A percentile compares a stretch with the other conserved stretches of the same genome.
phyloP scores from a whole-genome alignment of 2,888 invertebrate genomes.

The Geophilus truncorum region DNA sequence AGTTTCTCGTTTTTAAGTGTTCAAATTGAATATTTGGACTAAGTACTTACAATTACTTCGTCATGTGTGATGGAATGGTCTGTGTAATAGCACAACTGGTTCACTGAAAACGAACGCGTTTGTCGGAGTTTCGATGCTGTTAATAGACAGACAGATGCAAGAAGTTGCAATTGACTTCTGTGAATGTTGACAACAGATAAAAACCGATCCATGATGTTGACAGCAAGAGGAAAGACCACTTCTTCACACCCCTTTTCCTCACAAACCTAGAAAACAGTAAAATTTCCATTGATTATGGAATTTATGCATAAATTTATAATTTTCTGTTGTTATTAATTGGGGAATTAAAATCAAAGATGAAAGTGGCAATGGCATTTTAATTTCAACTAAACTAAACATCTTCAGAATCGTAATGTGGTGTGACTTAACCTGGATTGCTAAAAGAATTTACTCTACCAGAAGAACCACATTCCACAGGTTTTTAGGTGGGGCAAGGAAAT shows the following conservation, averaged over 20 bases:
- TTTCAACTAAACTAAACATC: neutral
- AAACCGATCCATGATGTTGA: conserved; percentile 91
- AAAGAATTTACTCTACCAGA: neutral
- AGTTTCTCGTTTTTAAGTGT: neutral
- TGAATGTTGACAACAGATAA: conserved; percentile 74
- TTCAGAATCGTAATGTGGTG: neutral
- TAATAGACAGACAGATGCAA: conserved; percentile 86
- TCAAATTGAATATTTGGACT: neutral
- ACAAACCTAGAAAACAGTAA: conserved; percentile 66
- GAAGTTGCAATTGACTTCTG: conserved; percentile 80
- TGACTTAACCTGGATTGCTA: neutral
- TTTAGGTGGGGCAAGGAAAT: neutral
- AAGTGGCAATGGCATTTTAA: too few relatives aligned
- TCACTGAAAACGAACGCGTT: conserved; percentile 62
- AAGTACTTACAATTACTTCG: conserved; percentile 79
- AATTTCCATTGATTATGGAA: neutral
- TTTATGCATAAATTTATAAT: conserved; percentile 30
- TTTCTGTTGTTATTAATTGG: neutral
- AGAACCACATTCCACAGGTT: neutral
- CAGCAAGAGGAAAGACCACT: conserved; percentile 86
- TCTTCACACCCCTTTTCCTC: conserved; percentile 89
- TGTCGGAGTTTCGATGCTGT: conserved; percentile 90
- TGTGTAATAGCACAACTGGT: conserved; percentile 83
- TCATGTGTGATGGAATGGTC: conserved; percentile 83
- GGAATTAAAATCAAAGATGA: too few relatives aligned